phyloP scores from a whole-genome alignment of 1,140 invertebrate species.

The Bombyx mandarina region DNA sequence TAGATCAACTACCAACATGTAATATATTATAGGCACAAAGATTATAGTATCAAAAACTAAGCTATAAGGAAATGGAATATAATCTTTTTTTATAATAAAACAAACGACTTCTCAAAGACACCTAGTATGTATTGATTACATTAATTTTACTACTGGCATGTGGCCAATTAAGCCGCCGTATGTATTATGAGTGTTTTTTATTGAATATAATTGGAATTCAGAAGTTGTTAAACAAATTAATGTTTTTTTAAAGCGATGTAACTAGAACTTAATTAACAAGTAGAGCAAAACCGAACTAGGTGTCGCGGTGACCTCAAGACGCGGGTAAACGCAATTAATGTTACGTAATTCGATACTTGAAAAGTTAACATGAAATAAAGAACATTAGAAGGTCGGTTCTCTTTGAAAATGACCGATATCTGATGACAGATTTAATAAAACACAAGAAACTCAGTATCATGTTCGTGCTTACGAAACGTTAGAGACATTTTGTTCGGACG shows the following conservation, averaged over 20 bases:
- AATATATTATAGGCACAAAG: too few relatives aligned
- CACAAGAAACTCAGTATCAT: constrained; percentile 10
- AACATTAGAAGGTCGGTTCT: constrained; percentile 18
- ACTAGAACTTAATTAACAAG: constrained; percentile 3
- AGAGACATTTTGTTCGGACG: constrained; percentile 22
- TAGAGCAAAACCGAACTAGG: constrained; percentile 6
- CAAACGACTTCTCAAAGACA: too few relatives aligned
- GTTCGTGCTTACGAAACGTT: constrained; percentile 16
- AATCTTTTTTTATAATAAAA: too few relatives aligned
- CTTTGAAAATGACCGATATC: constrained; percentile 14
- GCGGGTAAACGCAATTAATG: constrained; percentile 7
- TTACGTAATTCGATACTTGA: constrained; percentile 7
- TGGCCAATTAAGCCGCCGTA: too few relatives aligned
- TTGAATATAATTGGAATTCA: too few relatives aligned
- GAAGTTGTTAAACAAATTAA: neutral
- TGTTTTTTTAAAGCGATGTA: neutral
- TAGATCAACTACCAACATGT: too few relatives aligned
- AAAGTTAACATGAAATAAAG: constrained; percentile 18
- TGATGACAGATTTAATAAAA: constrained; percentile 15
- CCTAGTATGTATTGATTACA: too few relatives aligned
- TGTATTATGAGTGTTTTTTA: too few relatives aligned
- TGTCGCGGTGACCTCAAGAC: constrained; percentile 1
- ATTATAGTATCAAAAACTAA: too few relatives aligned
- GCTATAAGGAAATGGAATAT: too few relatives aligned
- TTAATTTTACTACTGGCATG: too few relatives aligned